Conservation (phyloP, 2,113 vertebrate species). For the Cacatua alba region DNA sequence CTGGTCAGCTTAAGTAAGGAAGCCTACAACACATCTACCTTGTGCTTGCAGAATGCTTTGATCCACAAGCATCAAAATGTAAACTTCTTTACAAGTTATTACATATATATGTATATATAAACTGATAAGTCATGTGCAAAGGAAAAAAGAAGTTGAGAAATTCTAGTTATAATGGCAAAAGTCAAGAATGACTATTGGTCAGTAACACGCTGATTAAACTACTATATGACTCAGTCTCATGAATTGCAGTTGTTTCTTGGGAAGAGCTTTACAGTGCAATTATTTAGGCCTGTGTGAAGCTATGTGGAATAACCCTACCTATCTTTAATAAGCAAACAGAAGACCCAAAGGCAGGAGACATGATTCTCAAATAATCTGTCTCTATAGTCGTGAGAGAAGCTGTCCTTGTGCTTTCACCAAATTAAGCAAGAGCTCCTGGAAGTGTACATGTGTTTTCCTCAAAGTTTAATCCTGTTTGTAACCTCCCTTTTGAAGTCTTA, state of each 20-base stretch:
- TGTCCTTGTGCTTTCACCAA: not conserved
- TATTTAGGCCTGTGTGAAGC: not conserved
- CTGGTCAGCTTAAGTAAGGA: not conserved
- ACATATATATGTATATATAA: not conserved
- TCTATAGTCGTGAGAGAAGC: not conserved
- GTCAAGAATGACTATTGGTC: not conserved
- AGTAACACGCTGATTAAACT: not conserved
- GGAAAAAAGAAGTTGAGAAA: not conserved
- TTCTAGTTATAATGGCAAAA: not conserved
- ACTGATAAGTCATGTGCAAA: not conserved
- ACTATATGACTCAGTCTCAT: not conserved
- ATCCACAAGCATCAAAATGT: not conserved
- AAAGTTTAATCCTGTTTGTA: not conserved
- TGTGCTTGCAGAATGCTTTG: not conserved
- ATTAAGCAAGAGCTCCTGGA: not conserved
- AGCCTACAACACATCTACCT: not conserved
- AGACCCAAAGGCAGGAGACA: not conserved
- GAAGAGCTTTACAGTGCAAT: not conserved
- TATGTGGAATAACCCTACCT: not conserved
- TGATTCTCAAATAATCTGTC: not conserved
- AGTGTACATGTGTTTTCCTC: not conserved
- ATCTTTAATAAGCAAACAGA: not conserved
- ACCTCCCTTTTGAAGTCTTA: not conserved
- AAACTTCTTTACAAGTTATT: not conserved
- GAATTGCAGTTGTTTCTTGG: not conserved